Percentiles rank a stretch among this genome's conserved stretches.
phyloP scores from a whole-genome alignment of 1,140 invertebrate genomes.

The Papilio machaon region DNA sequence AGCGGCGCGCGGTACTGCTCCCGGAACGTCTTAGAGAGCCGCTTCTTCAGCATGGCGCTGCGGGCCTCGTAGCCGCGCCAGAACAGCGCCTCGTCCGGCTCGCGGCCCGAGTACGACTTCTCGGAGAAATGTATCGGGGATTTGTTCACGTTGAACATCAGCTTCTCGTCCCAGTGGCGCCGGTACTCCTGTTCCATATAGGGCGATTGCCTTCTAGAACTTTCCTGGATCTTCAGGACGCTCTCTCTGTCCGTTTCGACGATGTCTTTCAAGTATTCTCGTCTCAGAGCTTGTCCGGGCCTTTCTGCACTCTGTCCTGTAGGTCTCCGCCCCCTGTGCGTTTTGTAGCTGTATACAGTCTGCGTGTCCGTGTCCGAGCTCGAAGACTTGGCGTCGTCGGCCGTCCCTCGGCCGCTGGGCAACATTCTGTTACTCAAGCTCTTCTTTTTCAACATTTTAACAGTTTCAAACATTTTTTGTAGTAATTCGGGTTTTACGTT shows the following conservation, averaged over 20 bases:
- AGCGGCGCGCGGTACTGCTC: background rate
- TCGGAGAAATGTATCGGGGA: constrained; percentile 46
- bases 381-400: constrained; percentile 44
- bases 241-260: constrained; percentile 25
- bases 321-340: constrained; percentile 36
- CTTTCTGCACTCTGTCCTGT: background rate
- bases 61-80: constrained; percentile 56
- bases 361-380: constrained; percentile 63
- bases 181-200: constrained; percentile 70
- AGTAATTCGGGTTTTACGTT: constrained; percentile 56
- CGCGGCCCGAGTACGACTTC: constrained; percentile 28
- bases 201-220: constrained; percentile 43
- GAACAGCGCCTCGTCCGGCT: constrained; percentile 42
- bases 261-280: constrained; percentile 38
- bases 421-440: constrained; percentile 44
- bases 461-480: constrained; percentile 59
- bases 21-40: constrained; percentile 22
- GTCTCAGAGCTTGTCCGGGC: constrained; percentile 27
- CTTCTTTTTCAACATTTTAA: constrained; percentile 55
- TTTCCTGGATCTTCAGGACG: constrained; percentile 16
- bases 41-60: constrained; percentile 47
- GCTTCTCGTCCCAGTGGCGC: constrained; percentile 61
- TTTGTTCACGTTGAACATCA: constrained; percentile 52
- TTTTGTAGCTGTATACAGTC: constrained; percentile 61
- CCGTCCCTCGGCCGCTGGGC: constrained; percentile 23